Percentiles rank a stretch among this genome's conserved stretches.
Conservation (phyloP, 2,113 vertebrate genomes). For the Odontesthes bonariensis region DNA sequence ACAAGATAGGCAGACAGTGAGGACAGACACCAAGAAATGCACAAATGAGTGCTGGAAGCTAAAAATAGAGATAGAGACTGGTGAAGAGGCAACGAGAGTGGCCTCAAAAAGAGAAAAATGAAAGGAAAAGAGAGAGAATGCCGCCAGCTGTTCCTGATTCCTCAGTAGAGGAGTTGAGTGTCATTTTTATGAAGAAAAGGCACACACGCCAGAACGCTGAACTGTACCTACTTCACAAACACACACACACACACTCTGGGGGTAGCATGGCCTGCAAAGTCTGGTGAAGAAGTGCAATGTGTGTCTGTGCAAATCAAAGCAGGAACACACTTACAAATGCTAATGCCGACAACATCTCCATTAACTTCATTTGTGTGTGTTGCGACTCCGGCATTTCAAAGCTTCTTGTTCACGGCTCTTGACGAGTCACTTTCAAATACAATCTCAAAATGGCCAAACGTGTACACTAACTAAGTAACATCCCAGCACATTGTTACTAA, state of each 20-base stretch:
- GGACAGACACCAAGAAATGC: constrained; percentile 36
- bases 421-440: constrained; percentile 66
- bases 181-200: constrained; percentile 80
- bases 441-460: constrained; percentile 59
- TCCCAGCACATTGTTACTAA: constrained; percentile 63
- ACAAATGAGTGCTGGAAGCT: constrained; percentile 51
- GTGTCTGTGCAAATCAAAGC: constrained; percentile 30
- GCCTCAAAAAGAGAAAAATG: constrained; percentile 52
- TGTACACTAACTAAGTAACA: constrained; percentile 50
- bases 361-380: constrained; percentile 37
- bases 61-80: constrained; percentile 57
- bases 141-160: constrained; percentile 79
- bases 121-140: constrained; percentile 50
- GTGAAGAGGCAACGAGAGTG: constrained; percentile 49
- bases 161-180: constrained; percentile 72
- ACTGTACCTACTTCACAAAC: constrained; percentile 53
- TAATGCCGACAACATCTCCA: constrained; percentile 72
- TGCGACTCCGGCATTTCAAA: constrained; percentile 41
- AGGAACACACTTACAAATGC: constrained; percentile 68
- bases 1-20: constrained; percentile 33
- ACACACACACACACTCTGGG: constrained; percentile 12
- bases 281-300: constrained; percentile 7
- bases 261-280: constrained; percentile 24
- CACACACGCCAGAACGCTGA: constrained; percentile 63
- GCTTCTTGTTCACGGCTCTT: constrained; percentile 60